Conservation (phyloP, 2,113 vertebrate species). For the Mobula birostris region DNA sequence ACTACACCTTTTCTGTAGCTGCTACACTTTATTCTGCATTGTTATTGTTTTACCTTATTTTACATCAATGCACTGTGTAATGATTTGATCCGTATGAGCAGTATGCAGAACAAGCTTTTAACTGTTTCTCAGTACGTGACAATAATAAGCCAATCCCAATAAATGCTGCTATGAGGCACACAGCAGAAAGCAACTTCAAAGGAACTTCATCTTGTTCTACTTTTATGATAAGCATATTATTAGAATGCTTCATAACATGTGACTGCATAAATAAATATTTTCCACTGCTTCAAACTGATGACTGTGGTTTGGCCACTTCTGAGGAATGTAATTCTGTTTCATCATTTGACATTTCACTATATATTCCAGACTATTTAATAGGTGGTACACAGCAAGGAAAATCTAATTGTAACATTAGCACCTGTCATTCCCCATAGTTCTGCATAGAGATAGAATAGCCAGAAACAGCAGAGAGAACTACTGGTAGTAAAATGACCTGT, state of each 20-base stretch:
- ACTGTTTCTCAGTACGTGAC: no score
- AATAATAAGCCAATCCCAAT: no score
- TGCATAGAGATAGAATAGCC: background rate
- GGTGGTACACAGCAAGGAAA: background rate
- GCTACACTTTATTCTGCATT: no score
- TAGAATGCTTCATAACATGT: background rate
- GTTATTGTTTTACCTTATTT: no score
- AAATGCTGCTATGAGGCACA: background rate
- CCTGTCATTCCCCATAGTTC: background rate
- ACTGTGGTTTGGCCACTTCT: background rate
- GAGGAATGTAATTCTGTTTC: background rate
- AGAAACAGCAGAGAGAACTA: background rate
- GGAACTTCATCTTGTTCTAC: background rate
- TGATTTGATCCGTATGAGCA: no score
- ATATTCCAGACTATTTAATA: background rate
- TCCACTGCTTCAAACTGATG: constrained; percentile 1
- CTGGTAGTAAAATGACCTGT: background rate
- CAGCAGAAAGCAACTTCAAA: background rate
- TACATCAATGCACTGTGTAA: no score
- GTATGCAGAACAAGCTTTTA: no score
- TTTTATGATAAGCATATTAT: background rate
- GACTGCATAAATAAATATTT: background rate
- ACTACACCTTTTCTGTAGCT: no score
- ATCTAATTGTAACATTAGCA: background rate
- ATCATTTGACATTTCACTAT: background rate